Percentiles rank a stretch among this genome's conserved stretches.
Evolutionary conservation across 2,888 invertebrate species (phyloP).

Genomic region (Baronia brevicornis): DNA sequence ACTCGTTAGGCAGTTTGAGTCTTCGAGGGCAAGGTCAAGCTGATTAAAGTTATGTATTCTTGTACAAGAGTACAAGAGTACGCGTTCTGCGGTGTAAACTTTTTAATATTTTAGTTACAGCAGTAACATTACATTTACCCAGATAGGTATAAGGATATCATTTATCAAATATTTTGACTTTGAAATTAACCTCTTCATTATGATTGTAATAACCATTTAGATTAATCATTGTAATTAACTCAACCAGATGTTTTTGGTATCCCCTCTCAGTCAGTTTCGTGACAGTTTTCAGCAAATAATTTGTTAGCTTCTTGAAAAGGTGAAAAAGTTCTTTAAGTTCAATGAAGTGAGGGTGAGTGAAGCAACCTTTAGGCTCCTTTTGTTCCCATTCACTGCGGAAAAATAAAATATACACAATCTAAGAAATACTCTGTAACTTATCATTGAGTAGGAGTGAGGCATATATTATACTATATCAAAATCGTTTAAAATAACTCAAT

Average conservation of each 20-base stretch:
- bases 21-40: too few relatives aligned
- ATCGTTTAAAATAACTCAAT: too few relatives aligned
- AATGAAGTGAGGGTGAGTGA: conserved; percentile 75
- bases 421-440: conserved; percentile 2
- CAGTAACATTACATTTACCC: too few relatives aligned
- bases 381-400: conserved; percentile 75
- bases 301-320: conserved; percentile 75
- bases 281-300: conserved; percentile 78
- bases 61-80: too few relatives aligned
- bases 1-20: too few relatives aligned
- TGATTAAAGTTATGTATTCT: too few relatives aligned
- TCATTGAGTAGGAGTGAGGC: background rate
- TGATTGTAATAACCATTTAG: conserved; percentile 76
- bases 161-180: too few relatives aligned
- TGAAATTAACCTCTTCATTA: too few relatives aligned
- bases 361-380: conserved; percentile 54
- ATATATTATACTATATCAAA: too few relatives aligned
- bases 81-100: too few relatives aligned
- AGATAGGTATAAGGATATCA: too few relatives aligned
- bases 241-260: conserved; percentile 79
- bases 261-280: conserved; percentile 79
- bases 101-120: too few relatives aligned
- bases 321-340: conserved; percentile 76
- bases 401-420: conserved; percentile 9
- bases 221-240: conserved; percentile 79